Evolutionary conservation across 2,797 vertebrate species (phyloP), one percentile per base, ranked within the genome.

Genomic region (Myotis daubentonii): DNA sequence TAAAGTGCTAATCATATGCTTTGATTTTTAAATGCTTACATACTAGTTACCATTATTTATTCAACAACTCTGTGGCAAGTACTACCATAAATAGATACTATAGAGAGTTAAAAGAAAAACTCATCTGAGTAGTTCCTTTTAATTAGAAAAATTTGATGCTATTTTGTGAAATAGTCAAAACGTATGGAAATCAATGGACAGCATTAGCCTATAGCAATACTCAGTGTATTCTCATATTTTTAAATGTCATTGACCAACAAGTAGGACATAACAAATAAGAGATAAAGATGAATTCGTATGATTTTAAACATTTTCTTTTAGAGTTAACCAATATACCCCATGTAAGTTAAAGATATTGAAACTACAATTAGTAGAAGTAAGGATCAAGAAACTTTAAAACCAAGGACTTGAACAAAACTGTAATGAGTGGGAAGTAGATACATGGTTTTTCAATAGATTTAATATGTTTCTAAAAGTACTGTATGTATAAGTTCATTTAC

Each of bases 11-110:
- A 70, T 75, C 3, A 2, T 78, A 28, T 38, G 47, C 28, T 76
- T 92, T 89, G 72, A 44, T 74, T 88, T 92, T 94, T 70, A 87
- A 89, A 72, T 68, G 16, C 13, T 89, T 80, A 44, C 11, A 23
- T 72, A 36, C 19, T 66, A 91, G 8, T 93, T 85, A 66, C n/a
- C 47, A 66, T 55, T 66, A 47, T 65, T 68, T 9, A 78, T 76
- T 92, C 41, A 79, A 23, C 3, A 94, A 20, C 19, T 60, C 49
- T 81, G 17, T 92, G 9, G 53, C 55, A 89, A 57, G 17, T 78
- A 68, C 70, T 88, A 47, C 47, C 47, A 47, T 47, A n/a, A 91
- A 49, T 68, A 60, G 60, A 75, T 36, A 87, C 38, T 60, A 4
- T 72, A 76, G 20, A 47, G 49, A 89, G 20, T 62, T 84, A 80